Conservation (phyloP, 2,888 invertebrate genomes). For the Caenorhabditis sulstoni region DNA sequence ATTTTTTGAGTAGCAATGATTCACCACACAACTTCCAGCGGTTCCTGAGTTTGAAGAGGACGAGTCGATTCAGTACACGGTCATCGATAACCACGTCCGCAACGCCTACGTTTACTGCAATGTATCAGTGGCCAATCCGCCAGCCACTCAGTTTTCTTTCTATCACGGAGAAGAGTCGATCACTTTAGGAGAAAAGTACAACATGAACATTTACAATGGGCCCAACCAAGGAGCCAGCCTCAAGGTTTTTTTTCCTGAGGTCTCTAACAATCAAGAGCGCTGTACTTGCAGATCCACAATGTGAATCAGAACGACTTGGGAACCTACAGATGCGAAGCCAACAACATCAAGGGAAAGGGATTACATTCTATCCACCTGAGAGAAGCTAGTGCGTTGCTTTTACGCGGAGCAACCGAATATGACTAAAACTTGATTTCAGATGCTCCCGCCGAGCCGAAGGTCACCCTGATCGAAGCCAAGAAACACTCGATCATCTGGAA, state of each 20-base stretch:
- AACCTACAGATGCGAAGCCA: slow-evolving; percentile 75
- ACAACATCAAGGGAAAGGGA: slow-evolving; percentile 74
- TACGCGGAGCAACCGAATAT: background rate
- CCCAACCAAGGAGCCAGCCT: slow-evolving; percentile 63
- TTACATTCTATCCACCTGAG: slow-evolving; percentile 71
- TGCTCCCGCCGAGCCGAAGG: slow-evolving; percentile 75
- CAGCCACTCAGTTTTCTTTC: slow-evolving; percentile 71
- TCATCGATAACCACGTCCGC: slow-evolving; percentile 59
- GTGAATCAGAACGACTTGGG: slow-evolving; percentile 74
- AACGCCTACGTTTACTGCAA: slow-evolving; percentile 69
- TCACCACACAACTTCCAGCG: slow-evolving; percentile 60
- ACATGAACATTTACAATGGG: slow-evolving; percentile 64
- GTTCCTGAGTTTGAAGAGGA: slow-evolving; percentile 69
- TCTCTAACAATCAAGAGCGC: background rate
- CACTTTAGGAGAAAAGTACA: slow-evolving; percentile 64
- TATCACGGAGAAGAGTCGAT: slow-evolving; percentile 67
- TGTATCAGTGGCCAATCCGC: slow-evolving; percentile 73
- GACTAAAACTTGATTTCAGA: slow-evolving; percentile 41
- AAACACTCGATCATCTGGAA: slow-evolving; percentile 72
- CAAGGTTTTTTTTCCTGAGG: too few relatives aligned
- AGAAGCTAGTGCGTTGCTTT: slow-evolving; percentile 68
- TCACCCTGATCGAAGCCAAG: slow-evolving; percentile 63
- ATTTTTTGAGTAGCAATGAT: too few relatives aligned
- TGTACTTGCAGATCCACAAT: slow-evolving; percentile 66
- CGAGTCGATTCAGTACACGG: slow-evolving; percentile 69